Base-by-base conservation (phyloP, 2,888 invertebrate species). In the Campoletis raptor region DNA sequence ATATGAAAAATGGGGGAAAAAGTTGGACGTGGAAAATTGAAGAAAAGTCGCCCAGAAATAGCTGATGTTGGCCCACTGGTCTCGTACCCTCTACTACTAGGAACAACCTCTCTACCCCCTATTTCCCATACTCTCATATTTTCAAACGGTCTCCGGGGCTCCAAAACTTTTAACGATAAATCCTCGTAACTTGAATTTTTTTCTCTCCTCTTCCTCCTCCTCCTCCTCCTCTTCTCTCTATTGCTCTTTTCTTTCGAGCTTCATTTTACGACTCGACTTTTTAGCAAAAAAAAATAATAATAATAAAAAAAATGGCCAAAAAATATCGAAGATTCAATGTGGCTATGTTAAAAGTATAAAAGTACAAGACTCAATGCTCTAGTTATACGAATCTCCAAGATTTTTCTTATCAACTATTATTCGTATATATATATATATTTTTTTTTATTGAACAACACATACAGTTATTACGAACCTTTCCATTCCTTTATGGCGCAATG, bases 111-210 rank as follows among this genome's bases (percentile, higher is more conserved):
- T 18, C 48, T 72, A 77, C 40, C 42, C 36, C 61, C 45, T 21
- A 18, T 66, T 52, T 48, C 36, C 18, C 42, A 70, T 78, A 57
- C 70, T 61, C 72, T 52, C 52, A 72, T 69, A 78, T 74, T 57
- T 61, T 83, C 54, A 70, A 82, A 81, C 67, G 79, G 74, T 82
- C 85, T 52, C 74, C 69, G 42, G 77, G 83, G 64, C 77, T 66
- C 81, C 54, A 70, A 86, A 88, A 88, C 83, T 88, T 88, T 86
- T 83, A 85, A 88, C 88, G 84, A 88, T 87, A 88, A 88, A 87
- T 87, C 88, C 88, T 81, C 61, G 57, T 72, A 61, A 72, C 81
- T 82, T 18, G 67, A 64, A 69, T 67, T 78, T 67, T 24, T 48
- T 48, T 52, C 37, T 64, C 36, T 64, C 37, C 10, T 6, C 18